Evolutionary conservation across 2,113 vertebrate genomes (phyloP).

Genomic region (Saccopteryx leptura): DNA sequence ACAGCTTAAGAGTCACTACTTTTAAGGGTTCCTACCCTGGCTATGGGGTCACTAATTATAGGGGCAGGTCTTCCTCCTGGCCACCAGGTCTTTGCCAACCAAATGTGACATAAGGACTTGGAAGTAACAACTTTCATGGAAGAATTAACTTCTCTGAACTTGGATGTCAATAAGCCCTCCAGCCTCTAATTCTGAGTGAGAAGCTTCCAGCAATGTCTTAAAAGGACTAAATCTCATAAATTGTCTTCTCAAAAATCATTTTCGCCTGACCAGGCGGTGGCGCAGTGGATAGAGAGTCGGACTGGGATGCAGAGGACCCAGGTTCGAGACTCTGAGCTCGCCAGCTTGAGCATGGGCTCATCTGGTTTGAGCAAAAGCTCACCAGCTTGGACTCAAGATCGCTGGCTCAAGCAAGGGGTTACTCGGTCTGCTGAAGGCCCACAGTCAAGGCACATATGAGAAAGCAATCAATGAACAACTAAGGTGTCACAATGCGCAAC

Average conservation of each 20-base stretch:
- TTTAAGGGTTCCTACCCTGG: background rate
- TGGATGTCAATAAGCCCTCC: constrained; percentile 18
- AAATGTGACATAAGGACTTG: background rate
- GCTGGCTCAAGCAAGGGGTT: too few relatives aligned
- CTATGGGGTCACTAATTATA: background rate
- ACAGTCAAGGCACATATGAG: too few relatives aligned
- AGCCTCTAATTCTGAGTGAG: background rate
- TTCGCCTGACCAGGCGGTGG: background rate
- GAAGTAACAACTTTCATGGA: background rate
- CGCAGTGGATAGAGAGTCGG: too few relatives aligned
- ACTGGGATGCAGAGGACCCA: too few relatives aligned
- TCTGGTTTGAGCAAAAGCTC: too few relatives aligned
- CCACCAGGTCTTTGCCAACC: background rate
- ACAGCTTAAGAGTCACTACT: background rate
- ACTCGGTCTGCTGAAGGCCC: too few relatives aligned
- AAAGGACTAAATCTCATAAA: constrained; percentile 41
- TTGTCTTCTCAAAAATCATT: constrained; percentile 55
- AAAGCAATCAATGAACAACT: too few relatives aligned
- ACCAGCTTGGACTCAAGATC: too few relatives aligned
- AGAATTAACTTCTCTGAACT: constrained; percentile 20
- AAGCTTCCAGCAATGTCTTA: constrained; percentile 46
- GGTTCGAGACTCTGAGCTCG: too few relatives aligned
- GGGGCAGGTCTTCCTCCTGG: background rate
- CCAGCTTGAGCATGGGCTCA: too few relatives aligned
- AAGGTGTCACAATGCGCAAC: too few relatives aligned